A percentile compares a stretch with the other conserved stretches of the same genome.
phyloP scores from a whole-genome alignment of 2,888 invertebrate species.

The Ypsolopha scabrella region DNA sequence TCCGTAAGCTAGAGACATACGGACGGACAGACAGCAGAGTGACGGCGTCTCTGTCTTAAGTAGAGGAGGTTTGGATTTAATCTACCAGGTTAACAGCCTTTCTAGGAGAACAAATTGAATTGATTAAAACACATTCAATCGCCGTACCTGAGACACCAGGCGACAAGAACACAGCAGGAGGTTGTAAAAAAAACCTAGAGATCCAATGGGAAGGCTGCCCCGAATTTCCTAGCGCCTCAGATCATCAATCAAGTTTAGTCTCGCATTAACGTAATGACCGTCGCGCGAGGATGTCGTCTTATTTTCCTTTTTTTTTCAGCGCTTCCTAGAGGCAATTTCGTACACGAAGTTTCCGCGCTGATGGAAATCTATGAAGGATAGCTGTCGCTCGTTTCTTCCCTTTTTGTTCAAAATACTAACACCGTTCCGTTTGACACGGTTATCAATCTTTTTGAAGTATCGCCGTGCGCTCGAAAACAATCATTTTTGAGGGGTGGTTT shows the following conservation, averaged over 20 bases:
- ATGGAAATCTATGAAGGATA: slow-evolving; percentile 63
- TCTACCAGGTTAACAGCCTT: too few species aligned
- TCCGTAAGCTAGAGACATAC: too few species aligned
- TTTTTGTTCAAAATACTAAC: slow-evolving; percentile 7
- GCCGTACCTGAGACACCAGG: too few species aligned
- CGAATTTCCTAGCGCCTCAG: slow-evolving; percentile 3
- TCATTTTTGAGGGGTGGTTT: background rate
- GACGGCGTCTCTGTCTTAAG: too few species aligned
- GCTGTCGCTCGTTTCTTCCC: slow-evolving; percentile 12
- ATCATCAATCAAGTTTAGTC: slow-evolving; percentile 5
- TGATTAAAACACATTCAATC: too few species aligned
- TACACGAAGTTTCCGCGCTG: slow-evolving; percentile 53
- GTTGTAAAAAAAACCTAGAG: too few species aligned
- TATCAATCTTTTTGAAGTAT: slow-evolving; percentile 39
- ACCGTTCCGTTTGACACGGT: slow-evolving; percentile 33
- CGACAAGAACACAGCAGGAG: too few species aligned
- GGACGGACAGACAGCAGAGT: too few species aligned
- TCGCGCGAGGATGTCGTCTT: slow-evolving; percentile 3
- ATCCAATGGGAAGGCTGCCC: background rate
- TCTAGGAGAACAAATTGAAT: too few species aligned
- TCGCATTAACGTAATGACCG: slow-evolving; percentile 6
- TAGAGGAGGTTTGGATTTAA: too few species aligned
- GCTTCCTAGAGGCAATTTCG: slow-evolving; percentile 43
- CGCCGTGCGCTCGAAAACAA: slow-evolving; percentile 18
- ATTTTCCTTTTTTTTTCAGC: slow-evolving; percentile 4